Evolutionary conservation across 2,113 vertebrate genomes (phyloP).

Genomic region (Charadrius vociferus): DNA sequence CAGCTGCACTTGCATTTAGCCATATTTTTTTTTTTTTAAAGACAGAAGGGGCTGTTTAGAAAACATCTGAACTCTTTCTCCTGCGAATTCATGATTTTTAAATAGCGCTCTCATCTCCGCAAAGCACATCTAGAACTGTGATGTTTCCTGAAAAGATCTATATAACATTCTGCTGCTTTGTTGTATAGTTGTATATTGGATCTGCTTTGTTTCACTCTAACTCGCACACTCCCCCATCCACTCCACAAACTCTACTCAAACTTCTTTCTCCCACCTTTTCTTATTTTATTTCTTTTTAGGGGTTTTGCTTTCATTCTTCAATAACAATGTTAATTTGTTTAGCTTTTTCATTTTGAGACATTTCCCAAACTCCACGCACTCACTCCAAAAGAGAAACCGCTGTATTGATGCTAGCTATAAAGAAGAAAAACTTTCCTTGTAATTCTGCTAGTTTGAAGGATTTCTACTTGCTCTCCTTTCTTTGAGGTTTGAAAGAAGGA

Average conservation of each 20-base stretch:
- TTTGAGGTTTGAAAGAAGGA: background rate
- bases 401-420: background rate
- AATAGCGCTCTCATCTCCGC: background rate
- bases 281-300: background rate
- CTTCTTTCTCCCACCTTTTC: rapidly evolving
- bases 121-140: background rate
- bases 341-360: background rate
- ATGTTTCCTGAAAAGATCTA: background rate
- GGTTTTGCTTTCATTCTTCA: background rate
- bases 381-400: background rate
- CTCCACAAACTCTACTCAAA: background rate
- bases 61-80: background rate
- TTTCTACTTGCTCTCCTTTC: background rate
- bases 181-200: background rate
- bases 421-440: background rate
- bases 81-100: background rate
- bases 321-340: background rate
- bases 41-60: background rate
- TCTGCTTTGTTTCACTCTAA: background rate
- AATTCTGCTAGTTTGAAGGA: background rate
- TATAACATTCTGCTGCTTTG: background rate
- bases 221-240: background rate
- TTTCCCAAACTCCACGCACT: background rate
- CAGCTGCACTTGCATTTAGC: background rate
- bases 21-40: background rate